These are phyloP conservation scores for Meloidogyne chitwoodi DNA, from an alignment of 1,140 invertebrate species.

Conservation along the genomic window DNA sequence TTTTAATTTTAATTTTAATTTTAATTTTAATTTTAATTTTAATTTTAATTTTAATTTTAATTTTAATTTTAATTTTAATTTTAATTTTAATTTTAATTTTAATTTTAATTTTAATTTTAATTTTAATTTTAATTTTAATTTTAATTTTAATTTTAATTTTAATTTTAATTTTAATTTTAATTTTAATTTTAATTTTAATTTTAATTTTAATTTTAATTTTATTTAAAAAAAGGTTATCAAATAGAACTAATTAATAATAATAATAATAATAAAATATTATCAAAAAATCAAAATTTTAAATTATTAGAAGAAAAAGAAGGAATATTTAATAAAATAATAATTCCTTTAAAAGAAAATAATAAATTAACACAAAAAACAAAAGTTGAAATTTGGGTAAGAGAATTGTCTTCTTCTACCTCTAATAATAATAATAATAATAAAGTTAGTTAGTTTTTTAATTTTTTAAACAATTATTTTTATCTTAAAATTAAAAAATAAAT, in stretches of 20 bases:
- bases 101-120: neutral
- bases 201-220: neutral
- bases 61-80: neutral
- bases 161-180: neutral
- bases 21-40: neutral
- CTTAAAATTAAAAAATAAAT: too few relatives aligned
- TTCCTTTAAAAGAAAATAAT: neutral
- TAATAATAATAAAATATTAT: neutral
- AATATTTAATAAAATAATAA: neutral
- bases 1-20: neutral
- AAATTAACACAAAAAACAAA: neutral
- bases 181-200: neutral
- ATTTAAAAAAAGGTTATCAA: neutral
- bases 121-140: neutral
- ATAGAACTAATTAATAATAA: neutral
- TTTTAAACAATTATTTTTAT: too few relatives aligned
- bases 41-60: neutral
- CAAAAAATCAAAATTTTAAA: neutral
- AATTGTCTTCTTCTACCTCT: neutral
- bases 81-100: neutral
- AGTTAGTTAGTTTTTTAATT: too few relatives aligned
- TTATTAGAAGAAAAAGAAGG: neutral
- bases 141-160: neutral
- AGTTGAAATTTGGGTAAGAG: neutral
- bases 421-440: neutral